Evolutionary conservation across 2,888 invertebrate genomes (phyloP), one percentile per base, ranked within the genome.

Genomic region (Acrobasis suavella): DNA sequence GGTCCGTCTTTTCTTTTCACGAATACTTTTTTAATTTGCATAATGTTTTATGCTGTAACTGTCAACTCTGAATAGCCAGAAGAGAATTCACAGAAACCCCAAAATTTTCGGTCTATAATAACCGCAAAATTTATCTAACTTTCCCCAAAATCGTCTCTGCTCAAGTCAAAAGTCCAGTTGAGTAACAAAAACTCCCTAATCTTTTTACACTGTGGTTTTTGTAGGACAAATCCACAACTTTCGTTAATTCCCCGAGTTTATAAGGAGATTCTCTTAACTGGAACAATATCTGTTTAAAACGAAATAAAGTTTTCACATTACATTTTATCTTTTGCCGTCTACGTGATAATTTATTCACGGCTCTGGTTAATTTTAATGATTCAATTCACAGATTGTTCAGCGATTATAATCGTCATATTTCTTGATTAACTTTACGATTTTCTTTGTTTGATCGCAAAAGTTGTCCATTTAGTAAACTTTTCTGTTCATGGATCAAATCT

Each of bases 281-380:
- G 69, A 70, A 76, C 77, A 77, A 77, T 75, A 70, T 73, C 73
- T 67, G 70, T 69, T 71, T 70, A 69, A 69, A 75, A 75, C 67
- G 72, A 72, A 71, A 75, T 74, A 77, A 81, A 81, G 74, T 79
- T 80, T 78, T 69, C 70, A 69, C 78, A 76, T 74, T 70, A 70
- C 62, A 67, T 72, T 72, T 79, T 77, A 78, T 77, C 77, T 75
- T 63, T 64, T 68, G 69, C 65, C 68, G 67, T 58, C 63, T 67
- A 68, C 73, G 76, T 74, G 71, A 75, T 80, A 77, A 81, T 78
- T 78, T 78, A 80, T 80, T 78, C 78, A 78, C 61, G 54, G 71
- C 71, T 71, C 65, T 68, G 70, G 70, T 71, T 71, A 67, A 69
- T 69, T 68, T 67, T 61, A 49, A 65, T 64, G 58, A 61, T 62